Conservation (phyloP, 1,140 invertebrate species). For the Diachasma alloeum region DNA sequence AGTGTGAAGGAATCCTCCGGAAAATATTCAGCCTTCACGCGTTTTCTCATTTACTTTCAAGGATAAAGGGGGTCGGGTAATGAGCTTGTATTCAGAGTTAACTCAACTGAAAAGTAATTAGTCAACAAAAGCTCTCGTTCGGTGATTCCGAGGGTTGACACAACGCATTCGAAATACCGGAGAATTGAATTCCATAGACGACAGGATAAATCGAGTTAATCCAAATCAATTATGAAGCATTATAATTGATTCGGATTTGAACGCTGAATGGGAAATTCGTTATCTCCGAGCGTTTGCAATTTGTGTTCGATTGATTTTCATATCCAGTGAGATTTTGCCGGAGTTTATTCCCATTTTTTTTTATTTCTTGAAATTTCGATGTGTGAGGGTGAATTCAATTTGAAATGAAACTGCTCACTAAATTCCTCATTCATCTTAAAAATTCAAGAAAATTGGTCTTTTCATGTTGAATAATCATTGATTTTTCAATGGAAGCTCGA, state of each 20-base stretch:
- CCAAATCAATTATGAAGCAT: not conserved
- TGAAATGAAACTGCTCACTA: no score
- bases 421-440: no score
- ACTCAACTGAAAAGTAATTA: not conserved
- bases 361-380: no score
- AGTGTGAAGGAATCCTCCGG: not conserved
- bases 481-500: no score
- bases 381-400: no score
- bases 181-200: not conserved
- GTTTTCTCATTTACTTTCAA: not conserved
- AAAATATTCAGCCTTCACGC: not conserved
- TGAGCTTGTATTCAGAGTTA: conserved; percentile 3
- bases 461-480: no score
- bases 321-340: no score
- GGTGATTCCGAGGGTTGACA: not conserved
- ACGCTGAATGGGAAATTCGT: not conserved
- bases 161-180: not conserved
- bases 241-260: no score
- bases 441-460: no score
- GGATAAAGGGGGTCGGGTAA: not conserved
- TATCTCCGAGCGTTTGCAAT: no score
- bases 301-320: no score
- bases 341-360: no score
- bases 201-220: not conserved
- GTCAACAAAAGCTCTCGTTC: not conserved